Evolutionary conservation across 2,888 invertebrate species (phyloP), one percentile per base, ranked within the genome.

Genomic region (Cryptus viduatorius): DNA sequence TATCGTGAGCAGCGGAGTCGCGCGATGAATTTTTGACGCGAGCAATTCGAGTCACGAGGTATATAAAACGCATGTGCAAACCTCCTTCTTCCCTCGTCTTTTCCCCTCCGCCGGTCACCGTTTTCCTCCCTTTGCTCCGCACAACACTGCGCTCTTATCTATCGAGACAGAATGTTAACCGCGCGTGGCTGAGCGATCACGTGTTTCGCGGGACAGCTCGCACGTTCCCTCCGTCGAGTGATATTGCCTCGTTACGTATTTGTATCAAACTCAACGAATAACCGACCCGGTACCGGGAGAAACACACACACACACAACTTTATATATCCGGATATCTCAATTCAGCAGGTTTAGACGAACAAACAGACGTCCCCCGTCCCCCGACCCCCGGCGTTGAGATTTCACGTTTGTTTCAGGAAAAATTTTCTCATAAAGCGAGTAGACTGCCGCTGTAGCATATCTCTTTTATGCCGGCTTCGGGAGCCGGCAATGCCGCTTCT

Each of bases 391-490:
- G 4, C 14, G 24, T 14, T 31, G 59, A 29, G 59, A 29, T n/a
- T 31, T 31, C 14, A n/a, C 59, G 59, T 73, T 31, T 42, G 29
- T 61, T 69, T 46, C 56, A 37, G 37, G 59, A 84, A 78, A 78
- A 37, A 37, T 37, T 0, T 81, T 84, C 84, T 84, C 81, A 84
- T 31, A 31, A 59, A 29, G 59, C 44, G 14, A 37, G 31, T 29
- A 29, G 31, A 59, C 31, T 29, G 59, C 46, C 56, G 79, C 69
- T 61, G 61, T 14, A 53, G 79, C 79, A 79, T 71, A 71, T 79
- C 69, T 37, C 19, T 71, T 72, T 53, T 79, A 64, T 82, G 64
- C 81, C 73, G 79, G 80, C 79, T 50, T 68, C 71, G 64, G 59
- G 67, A 14, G 77, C 75, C 75, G 71, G 79, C 24, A 42, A 69